Conservation (phyloP, 2,888 invertebrate species). For the Eueremaeus valkanovi region DNA sequence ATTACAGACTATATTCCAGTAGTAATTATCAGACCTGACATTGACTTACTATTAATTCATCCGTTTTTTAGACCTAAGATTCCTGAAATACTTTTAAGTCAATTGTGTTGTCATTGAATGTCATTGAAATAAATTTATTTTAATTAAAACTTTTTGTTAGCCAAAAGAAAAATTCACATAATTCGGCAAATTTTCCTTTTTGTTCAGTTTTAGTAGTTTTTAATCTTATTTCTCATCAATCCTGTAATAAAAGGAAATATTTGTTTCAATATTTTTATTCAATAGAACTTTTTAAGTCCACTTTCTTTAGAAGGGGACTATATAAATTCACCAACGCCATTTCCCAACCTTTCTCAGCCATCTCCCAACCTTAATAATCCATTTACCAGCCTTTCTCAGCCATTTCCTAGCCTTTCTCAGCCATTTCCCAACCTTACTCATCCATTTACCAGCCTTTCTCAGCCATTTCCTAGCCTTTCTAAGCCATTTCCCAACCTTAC, state of each 20-base stretch:
- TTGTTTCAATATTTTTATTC: not conserved
- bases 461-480: too few species aligned
- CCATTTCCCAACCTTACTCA: too few species aligned
- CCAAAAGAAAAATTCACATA: not conserved
- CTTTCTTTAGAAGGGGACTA: not conserved
- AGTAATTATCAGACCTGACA: constrained; percentile 19
- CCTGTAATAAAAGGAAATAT: too few species aligned
- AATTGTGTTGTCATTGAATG: constrained; percentile 20
- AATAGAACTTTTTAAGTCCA: not conserved
- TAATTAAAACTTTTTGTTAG: not conserved
- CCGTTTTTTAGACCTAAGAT: constrained; percentile 15
- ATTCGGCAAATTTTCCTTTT: not conserved
- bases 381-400: too few species aligned
- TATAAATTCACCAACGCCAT: too few species aligned
- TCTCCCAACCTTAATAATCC: too few species aligned
- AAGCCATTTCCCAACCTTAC: too few species aligned
- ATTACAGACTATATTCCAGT: not conserved
- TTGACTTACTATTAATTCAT: constrained; percentile 32
- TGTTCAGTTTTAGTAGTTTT: not conserved
- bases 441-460: too few species aligned
- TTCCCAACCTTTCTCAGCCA: too few species aligned
- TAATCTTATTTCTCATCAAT: not conserved
- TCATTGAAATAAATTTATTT: not conserved
- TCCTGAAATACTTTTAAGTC: constrained; percentile 16
- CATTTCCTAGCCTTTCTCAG: too few species aligned